phyloP scores from a whole-genome alignment of 2,797 vertebrate species.

The Anguilla pacifica region DNA sequence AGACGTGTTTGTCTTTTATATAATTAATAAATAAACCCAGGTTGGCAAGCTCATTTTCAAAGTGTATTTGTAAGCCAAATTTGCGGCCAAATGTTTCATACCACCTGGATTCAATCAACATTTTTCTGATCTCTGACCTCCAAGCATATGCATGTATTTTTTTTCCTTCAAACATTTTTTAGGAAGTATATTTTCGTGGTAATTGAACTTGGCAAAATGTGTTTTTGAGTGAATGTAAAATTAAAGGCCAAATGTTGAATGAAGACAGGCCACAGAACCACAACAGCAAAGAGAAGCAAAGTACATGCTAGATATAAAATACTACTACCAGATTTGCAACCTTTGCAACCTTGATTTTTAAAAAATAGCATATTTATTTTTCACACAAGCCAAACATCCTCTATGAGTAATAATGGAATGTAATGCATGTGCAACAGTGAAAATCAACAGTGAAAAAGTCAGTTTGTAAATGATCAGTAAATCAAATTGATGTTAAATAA shows the following conservation, averaged over 20 bases:
- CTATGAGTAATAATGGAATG: neutral
- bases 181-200: neutral
- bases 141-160: too few relatives aligned
- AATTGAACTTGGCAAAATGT: neutral
- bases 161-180: too few relatives aligned
- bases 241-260: neutral
- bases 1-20: neutral
- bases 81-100: too few relatives aligned
- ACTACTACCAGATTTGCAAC: too few relatives aligned
- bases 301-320: too few relatives aligned
- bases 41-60: neutral
- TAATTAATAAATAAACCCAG: neutral
- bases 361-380: too few relatives aligned
- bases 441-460: neutral
- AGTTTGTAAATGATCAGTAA: neutral
- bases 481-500: neutral
- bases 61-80: too few relatives aligned
- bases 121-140: too few relatives aligned
- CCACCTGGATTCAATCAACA: too few relatives aligned
- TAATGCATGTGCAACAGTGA: neutral
- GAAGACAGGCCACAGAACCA: neutral
- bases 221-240: neutral
- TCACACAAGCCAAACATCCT: neutral
- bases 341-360: too few relatives aligned
- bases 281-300: slow-evolving; percentile 13